These are phyloP conservation scores for Rhea pennata DNA, from an alignment of 2,113 vertebrate genomes.

Conservation along the genomic window DNA sequence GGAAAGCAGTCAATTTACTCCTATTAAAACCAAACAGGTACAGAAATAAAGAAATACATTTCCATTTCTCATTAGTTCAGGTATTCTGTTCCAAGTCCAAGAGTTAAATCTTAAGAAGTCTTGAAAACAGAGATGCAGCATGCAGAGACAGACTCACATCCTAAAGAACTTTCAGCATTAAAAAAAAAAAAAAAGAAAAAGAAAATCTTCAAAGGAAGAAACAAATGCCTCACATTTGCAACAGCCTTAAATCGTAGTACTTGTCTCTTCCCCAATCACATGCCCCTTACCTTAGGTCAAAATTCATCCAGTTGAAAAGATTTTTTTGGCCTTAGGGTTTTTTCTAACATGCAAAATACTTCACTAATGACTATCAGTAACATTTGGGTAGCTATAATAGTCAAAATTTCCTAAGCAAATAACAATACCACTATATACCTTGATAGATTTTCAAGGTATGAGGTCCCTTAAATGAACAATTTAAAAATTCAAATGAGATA, in stretches of 20 bases:
- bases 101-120: background rate
- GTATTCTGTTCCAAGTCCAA: background rate
- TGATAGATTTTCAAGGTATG: background rate
- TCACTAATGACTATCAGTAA: background rate
- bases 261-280: background rate
- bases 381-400: background rate
- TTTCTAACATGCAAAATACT: background rate
- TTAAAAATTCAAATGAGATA: background rate
- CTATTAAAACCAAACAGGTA: conserved; percentile 32
- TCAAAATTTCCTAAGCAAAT: background rate
- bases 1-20: conserved; percentile 26
- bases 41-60: background rate
- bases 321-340: background rate
- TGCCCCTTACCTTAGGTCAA: background rate
- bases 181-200: no score
- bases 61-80: background rate
- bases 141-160: background rate
- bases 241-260: background rate
- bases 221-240: background rate
- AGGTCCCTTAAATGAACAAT: background rate
- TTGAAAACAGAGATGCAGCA: background rate
- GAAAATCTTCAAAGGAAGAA: background rate
- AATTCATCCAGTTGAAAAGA: background rate
- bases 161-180: background rate
- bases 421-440: background rate